Base-by-base conservation (phyloP, 2,113 vertebrate genomes). In the Aspiorhynchus laticeps region DNA sequence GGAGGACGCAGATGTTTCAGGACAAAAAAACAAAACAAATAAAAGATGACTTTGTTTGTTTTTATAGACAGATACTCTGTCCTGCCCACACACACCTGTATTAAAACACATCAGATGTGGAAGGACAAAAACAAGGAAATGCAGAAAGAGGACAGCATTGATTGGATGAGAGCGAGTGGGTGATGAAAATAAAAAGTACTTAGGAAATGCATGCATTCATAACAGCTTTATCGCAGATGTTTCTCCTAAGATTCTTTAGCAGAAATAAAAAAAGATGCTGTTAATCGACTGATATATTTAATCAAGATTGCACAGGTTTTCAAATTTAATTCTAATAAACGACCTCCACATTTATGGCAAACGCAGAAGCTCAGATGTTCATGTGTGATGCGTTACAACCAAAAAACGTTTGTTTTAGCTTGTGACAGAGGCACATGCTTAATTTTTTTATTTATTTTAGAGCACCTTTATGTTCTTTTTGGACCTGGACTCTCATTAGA, bases 11-110 rank as follows among this genome's bases (percentile, higher is more conserved):
- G 67, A 75, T 67, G 77, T 36, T 38, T 77, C 24, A n/a, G 33
- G 24, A 38, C 31, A 78, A n/a, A 38, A 38, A 36, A 36, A 36
- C 2, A 63, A 26, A n/a, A 61, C 24, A 26, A 56, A n/a, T n/a
- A n/a, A 73, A 63, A 86, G 61, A 84, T 88, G 41, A 61, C 63
- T 26, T 24, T 53, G 81, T 71, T 63, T 51, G 65, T 17, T 46
- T 87, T 73, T 56, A 65, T 80, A 38, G 38, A 81, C 21, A 69
- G 43, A 80, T 38, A 12, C 9, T 21, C 21, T 75, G 73, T 53
- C 53, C 31, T 53, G 48, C 63, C 28, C 33, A 79, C 43, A 79
- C 84, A 24, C 33, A 48, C 61, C 74, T 71, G 46, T 24, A 80
- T 56, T 26, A 71, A 63, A 31, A 63, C 38, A 26, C 67, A 21